Evolutionary conservation across 2,797 vertebrate genomes (phyloP).

Genomic region (Acipenser transmontanus): DNA sequence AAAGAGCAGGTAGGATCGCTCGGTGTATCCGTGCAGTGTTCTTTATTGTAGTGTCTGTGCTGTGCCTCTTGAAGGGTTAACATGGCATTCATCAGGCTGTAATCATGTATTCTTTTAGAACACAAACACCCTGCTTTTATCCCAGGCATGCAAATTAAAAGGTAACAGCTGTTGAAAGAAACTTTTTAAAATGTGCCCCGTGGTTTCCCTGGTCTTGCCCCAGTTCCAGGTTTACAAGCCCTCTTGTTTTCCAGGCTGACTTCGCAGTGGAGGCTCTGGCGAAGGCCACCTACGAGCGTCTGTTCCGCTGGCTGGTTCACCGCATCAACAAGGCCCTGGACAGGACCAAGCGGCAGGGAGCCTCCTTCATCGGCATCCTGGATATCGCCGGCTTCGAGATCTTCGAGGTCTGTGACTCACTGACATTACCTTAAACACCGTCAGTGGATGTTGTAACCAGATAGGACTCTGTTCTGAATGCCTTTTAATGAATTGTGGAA

Average conservation of each 20-base stretch:
- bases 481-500: no score
- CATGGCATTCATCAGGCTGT: background rate
- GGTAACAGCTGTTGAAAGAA: no score
- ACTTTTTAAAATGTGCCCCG: no score
- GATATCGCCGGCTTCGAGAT: slow-evolving; percentile 98
- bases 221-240: no score
- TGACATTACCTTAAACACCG: no score
- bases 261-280: slow-evolving; percentile 94
- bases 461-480: no score
- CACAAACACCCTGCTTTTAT: background rate
- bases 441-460: no score
- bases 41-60: background rate
- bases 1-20: slow-evolving; percentile 86
- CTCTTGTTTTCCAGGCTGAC: slow-evolving; percentile 68
- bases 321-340: slow-evolving; percentile 95
- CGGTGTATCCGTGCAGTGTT: background rate
- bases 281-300: slow-evolving; percentile 92
- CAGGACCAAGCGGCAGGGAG: slow-evolving; percentile 92
- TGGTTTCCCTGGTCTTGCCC: background rate
- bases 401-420: slow-evolving; percentile 71
- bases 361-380: slow-evolving; percentile 97
- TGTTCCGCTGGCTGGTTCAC: slow-evolving; percentile 96
- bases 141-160: no score
- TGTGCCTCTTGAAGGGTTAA: background rate
- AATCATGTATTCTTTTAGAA: background rate